These are phyloP conservation scores for Amblyopsis hoosieri DNA, from an alignment of 2,797 vertebrate genomes.

Conservation along the genomic window DNA sequence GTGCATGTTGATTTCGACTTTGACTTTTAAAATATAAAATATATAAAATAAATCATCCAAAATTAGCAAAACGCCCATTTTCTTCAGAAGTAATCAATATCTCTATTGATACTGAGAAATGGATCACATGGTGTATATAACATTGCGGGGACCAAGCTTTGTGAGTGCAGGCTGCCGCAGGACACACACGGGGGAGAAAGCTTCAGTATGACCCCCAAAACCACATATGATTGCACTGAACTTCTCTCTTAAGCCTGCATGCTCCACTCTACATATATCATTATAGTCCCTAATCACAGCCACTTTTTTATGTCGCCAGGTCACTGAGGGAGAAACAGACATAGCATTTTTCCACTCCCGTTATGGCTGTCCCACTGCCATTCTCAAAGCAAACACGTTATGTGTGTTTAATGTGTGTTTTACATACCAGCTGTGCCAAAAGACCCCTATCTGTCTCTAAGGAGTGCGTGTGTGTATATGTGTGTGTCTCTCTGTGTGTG, in stretches of 20 bases:
- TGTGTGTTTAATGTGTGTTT: constrained; percentile 69
- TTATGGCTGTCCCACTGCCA: constrained; percentile 71
- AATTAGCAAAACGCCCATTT: constrained; percentile 50
- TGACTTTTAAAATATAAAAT: constrained; percentile 20
- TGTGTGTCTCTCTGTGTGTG: constrained; percentile 2
- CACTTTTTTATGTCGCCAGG: constrained; percentile 67
- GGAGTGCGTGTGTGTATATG: constrained; percentile 20
- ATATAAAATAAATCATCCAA: constrained; percentile 64
- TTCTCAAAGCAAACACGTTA: constrained; percentile 58
- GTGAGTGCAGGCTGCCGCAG: constrained; percentile 23
- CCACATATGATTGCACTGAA: constrained; percentile 18
- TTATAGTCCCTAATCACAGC: constrained; percentile 70
- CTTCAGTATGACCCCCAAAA: not conserved
- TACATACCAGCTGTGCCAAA: constrained; percentile 57
- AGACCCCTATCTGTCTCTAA: constrained; percentile 49
- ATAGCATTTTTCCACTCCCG: constrained; percentile 81
- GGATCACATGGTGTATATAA: constrained; percentile 58
- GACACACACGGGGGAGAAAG: constrained; percentile 1
- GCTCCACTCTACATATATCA: constrained; percentile 74
- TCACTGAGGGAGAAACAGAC: constrained; percentile 66
- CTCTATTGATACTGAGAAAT: constrained; percentile 43
- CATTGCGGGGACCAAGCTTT: constrained; percentile 31
- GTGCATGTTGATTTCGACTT: no score
- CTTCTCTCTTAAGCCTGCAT: constrained; percentile 45
- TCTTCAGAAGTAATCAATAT: constrained; percentile 56